Evolutionary conservation across 2,888 invertebrate species (phyloP).

Genomic region (Protula sp.): DNA sequence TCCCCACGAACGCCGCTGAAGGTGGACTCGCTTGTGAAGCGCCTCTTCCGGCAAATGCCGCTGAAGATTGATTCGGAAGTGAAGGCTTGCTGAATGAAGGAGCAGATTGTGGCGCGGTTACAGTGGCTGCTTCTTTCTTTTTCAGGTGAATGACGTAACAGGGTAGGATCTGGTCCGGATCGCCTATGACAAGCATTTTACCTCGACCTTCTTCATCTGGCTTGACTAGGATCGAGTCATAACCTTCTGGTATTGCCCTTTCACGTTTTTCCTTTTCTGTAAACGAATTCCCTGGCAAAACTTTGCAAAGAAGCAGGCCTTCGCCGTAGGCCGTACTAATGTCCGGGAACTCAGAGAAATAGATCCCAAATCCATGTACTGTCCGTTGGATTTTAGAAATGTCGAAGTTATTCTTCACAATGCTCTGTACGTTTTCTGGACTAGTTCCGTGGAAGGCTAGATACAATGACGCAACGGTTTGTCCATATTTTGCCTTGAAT

Average conservation of each 20-base stretch:
- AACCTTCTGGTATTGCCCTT: conserved; percentile 3
- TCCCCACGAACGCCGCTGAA: too few relatives aligned
- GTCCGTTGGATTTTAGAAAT: conserved; percentile 10
- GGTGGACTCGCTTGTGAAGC: too few relatives aligned
- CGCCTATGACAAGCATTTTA: conserved; percentile 9
- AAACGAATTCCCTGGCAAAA: conserved; percentile 13
- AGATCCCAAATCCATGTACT: conserved; percentile 11
- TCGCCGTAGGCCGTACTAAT: conserved; percentile 7
- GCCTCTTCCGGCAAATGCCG: too few relatives aligned
- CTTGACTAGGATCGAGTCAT: conserved; percentile 10
- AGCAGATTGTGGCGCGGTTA: too few relatives aligned
- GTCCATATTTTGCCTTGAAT: conserved; percentile 6
- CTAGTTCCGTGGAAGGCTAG: conserved; percentile 18
- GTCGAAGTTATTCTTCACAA: conserved; percentile 12
- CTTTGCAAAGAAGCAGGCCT: conserved; percentile 10
- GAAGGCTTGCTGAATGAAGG: too few relatives aligned
- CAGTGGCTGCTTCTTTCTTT: too few relatives aligned
- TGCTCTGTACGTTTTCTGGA: conserved; percentile 6
- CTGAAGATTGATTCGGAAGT: too few relatives aligned
- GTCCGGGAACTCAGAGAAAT: conserved; percentile 15
- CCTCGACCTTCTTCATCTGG: conserved; percentile 6
- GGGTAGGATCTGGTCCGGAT: conserved; percentile 14
- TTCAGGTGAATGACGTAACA: conserved; percentile 11
- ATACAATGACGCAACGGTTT: not conserved
- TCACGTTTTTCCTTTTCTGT: conserved; percentile 2